Base-by-base conservation (phyloP, 1,140 invertebrate species). In the Hypsibius dujardini region DNA sequence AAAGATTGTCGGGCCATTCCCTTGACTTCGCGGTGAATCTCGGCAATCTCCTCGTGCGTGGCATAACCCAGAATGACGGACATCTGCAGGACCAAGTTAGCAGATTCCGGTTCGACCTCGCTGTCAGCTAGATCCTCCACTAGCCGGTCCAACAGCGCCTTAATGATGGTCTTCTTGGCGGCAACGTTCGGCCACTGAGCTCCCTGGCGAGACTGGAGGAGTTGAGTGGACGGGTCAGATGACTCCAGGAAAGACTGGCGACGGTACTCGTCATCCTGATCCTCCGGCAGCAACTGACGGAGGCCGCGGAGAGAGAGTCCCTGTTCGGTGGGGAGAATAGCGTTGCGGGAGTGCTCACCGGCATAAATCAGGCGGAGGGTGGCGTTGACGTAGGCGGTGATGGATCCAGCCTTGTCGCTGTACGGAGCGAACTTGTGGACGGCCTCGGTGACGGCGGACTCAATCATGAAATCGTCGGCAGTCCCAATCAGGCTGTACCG, bases 311-410 rank as follows among this genome's bases (percentile, higher is more conserved):
- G 62, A 45, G 62, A 42, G 42, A 67, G 12, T 7, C 42, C 42
- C 12, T 12, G 12, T 42, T 67, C 62, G 62, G 62, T 15, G 62
- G 62, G 62, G 12, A 67, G 62, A 42, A 15, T 42, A 42, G 12
- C 12, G 42, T 12, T 3, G 42, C 62, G 62, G 7, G 62, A 15
- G 12, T 42, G 45, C 12, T 67, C 62, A 67, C 62, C 62, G 62
- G 62, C 12, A 42, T 67, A 67, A 42, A 67, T 67, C 62, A 67
- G 62, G 3, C 42, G 12, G 12, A 67, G 7, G 62, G 62, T 67
- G 62, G 62, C 62, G 62, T 67, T 67, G 62, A 67, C 42, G 62
- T 67, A 42, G 42, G 62, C 62, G 62, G 62, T 67, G 12, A 67
- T 12, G 42, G 12, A 15, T 7, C 62, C 62, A 42, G 62, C 62